phyloP scores from a whole-genome alignment of 2,797 vertebrate species.

The Caiman crocodilus region DNA sequence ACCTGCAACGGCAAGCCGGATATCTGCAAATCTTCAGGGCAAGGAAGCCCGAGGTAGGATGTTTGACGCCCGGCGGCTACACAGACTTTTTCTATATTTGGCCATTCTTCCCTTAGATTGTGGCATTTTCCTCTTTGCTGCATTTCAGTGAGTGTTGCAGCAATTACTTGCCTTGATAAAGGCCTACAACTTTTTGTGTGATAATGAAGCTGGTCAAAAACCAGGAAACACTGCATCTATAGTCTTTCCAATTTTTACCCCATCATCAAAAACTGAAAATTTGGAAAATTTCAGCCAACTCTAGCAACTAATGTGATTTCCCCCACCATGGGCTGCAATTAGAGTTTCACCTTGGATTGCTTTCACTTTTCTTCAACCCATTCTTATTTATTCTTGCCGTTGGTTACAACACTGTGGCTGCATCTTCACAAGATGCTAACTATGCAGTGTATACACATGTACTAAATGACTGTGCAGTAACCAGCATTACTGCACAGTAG shows the following conservation, averaged over 20 bases:
- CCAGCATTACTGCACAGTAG: no score
- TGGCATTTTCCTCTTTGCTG: not conserved
- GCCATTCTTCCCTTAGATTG: not conserved
- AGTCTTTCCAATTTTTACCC: not conserved
- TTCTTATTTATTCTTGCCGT: not conserved
- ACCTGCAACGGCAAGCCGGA: no score
- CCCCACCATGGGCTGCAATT: not conserved
- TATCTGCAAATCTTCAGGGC: no score
- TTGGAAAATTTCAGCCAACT: conserved; percentile 28
- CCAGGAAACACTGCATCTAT: not conserved
- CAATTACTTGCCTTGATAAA: not conserved
- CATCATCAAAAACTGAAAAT: not conserved
- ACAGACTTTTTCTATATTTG: not conserved
- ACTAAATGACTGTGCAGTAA: no score
- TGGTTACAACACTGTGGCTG: not conserved
- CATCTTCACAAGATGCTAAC: no score
- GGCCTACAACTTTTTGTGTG: not conserved
- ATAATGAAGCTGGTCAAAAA: conserved; percentile 30
- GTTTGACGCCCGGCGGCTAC: no score
- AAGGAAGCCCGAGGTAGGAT: no score
- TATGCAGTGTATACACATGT: no score
- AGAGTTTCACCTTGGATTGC: not conserved
- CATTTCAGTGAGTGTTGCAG: not conserved
- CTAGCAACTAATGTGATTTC: not conserved
- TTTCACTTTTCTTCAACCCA: not conserved